phyloP scores from a whole-genome alignment of 1,140 invertebrate species.

The Metaphire vulgaris region DNA sequence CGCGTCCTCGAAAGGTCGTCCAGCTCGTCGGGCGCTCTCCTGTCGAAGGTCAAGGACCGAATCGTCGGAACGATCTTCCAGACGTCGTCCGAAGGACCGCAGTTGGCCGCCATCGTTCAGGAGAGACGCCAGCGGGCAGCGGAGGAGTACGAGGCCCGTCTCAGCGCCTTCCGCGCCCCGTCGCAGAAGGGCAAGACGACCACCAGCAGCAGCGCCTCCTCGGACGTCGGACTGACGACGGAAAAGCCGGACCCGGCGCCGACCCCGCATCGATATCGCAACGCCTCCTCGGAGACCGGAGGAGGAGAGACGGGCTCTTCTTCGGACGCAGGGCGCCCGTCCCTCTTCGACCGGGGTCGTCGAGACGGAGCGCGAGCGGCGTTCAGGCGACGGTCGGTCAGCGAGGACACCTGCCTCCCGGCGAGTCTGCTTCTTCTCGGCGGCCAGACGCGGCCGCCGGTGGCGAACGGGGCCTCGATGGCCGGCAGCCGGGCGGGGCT shows the following conservation, averaged over 20 bases:
- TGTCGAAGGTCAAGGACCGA: slow-evolving; percentile 15
- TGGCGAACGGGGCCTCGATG: not conserved
- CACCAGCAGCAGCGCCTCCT: too few relatives aligned
- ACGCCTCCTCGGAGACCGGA: not conserved
- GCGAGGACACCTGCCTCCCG: slow-evolving; percentile 20
- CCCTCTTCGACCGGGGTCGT: not conserved
- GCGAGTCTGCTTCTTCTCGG: not conserved
- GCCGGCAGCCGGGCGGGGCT: too few relatives aligned
- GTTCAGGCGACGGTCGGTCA: slow-evolving; percentile 28
- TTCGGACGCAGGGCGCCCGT: not conserved
- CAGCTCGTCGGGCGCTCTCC: slow-evolving; percentile 3
- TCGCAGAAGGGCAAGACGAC: too few relatives aligned
- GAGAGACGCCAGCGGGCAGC: slow-evolving; percentile 18
- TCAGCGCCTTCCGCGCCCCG: too few relatives aligned
- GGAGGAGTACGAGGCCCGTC: slow-evolving; percentile 18
- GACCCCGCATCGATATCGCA: not conserved
- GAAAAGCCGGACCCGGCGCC: too few relatives aligned
- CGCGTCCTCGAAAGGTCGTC: not conserved
- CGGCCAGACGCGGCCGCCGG: not conserved
- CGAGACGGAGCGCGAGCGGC: slow-evolving; percentile 17
- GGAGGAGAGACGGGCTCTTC: not conserved
- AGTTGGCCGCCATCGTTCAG: slow-evolving; percentile 12
- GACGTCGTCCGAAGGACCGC: slow-evolving; percentile 17
- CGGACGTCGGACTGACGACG: not conserved
- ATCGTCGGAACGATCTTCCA: slow-evolving; percentile 16